Evolutionary conservation across 2,797 vertebrate genomes (phyloP), one percentile per base, ranked within the genome.

Genomic region (Borostomias antarcticus): DNA sequence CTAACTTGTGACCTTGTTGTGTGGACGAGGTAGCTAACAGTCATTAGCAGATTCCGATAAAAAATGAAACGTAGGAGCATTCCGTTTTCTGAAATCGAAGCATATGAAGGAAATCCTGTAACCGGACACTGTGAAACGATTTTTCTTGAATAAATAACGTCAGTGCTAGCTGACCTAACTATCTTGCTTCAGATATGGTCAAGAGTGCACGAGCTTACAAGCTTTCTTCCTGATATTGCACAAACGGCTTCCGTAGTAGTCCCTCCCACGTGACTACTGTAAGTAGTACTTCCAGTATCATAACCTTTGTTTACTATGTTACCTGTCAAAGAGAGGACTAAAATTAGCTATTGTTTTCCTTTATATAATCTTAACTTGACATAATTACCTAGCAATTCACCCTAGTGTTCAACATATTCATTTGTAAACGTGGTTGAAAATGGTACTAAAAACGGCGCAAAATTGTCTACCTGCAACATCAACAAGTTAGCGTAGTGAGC

Each of bases 271-370:
- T 43, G 43, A 4, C 33, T 68, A 6, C 0, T 3, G 8, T 29
- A 13, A 85, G n/a, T n/a, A 87, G 74, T 86, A 89, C 82, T 92
- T 93, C 90, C 90, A 0, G 83, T 84, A 85, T 40, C 30, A 57
- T 85, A 86, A 89, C 88, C 89, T 85, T 87, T 91, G 87, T 91
- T 91, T 90, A 90, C 88, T 80, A 75, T 77, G 65, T 77, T n/a
- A 35, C 9, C 17, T 64, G 26, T 68, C 5, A 26, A 23, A 19
- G 8, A 1, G 8, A 19, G 5, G 15, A 4, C 47, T 19, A 50
- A n/a, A n/a, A 6, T 23, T 23, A 25, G 19, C 9, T n/a, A 25
- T 8, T 9, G 23, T 21, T 23, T 8, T 21, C 21, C 6, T 51
- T 9, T 26, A 23, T 3, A 2, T 8, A 23, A 26, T 25, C 48